Percentiles rank a stretch among this genome's conserved stretches.
phyloP scores from a whole-genome alignment of 2,888 invertebrate genomes.

The Chorisops tibialis region DNA sequence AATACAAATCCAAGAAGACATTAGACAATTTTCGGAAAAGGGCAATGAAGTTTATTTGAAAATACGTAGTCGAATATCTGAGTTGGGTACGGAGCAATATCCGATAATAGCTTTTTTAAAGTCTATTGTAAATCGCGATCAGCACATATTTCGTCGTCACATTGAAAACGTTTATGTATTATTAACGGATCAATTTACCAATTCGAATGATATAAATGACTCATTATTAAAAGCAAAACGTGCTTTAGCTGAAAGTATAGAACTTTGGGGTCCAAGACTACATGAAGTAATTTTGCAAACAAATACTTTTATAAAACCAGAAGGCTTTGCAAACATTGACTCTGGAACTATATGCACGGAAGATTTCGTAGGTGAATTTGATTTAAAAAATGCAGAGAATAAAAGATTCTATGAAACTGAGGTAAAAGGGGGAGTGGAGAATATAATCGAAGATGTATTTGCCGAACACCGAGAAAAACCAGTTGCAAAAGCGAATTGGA shows the following conservation, averaged over 20 bases:
- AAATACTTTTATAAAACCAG: constrained; percentile 43
- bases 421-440: no score
- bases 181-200: constrained; percentile 43
- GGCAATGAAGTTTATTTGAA: constrained; percentile 77
- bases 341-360: constrained; percentile 50
- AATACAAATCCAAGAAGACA: constrained; percentile 45
- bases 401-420: no score
- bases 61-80: constrained; percentile 63
- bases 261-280: constrained; percentile 65
- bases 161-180: constrained; percentile 72
- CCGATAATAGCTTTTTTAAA: constrained; percentile 55
- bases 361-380: constrained; percentile 52
- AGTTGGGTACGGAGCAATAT: constrained; percentile 56
- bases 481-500: constrained; percentile 22
- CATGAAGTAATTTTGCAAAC: constrained; percentile 46
- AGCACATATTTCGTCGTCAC: constrained; percentile 71
- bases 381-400: no score
- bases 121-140: constrained; percentile 57
- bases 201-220: constrained; percentile 57
- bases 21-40: constrained; percentile 49
- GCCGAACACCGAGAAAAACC: no score
- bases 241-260: constrained; percentile 66
- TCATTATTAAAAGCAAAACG: constrained; percentile 63
- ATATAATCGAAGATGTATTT: no score
- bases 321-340: constrained; percentile 39